Percentiles rank a stretch among this genome's conserved stretches.
phyloP scores from a whole-genome alignment of 2,113 vertebrate species.

The Leptocoma aspasia region DNA sequence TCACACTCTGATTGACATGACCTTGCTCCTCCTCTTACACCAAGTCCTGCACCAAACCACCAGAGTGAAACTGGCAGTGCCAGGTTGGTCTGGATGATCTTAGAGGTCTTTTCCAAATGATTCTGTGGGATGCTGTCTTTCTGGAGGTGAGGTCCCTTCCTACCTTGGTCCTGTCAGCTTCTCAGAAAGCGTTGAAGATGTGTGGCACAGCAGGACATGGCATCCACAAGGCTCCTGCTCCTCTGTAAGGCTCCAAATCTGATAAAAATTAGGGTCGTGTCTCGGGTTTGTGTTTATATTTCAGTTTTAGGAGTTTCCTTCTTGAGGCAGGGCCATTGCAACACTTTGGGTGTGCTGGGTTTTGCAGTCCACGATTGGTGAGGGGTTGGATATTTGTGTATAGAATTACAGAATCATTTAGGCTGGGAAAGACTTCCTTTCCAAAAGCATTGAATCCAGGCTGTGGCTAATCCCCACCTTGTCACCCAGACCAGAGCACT shows the following conservation, averaged over 20 bases:
- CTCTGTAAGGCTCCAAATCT: fast-evolving
- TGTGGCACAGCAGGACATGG: not conserved
- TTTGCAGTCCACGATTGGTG: fast-evolving
- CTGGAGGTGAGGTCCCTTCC: not conserved
- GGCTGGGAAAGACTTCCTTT: not conserved
- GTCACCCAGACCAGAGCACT: not conserved
- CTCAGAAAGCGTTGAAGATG: not conserved
- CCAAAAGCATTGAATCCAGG: not conserved
- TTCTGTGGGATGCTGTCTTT: not conserved
- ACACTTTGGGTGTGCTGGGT: not conserved
- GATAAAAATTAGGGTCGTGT: fast-evolving
- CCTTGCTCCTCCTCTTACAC: not conserved
- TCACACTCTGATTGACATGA: not conserved
- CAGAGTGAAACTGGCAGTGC: not conserved
- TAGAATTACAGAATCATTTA: not conserved
- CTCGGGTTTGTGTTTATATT: not conserved
- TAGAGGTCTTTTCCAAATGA: not conserved
- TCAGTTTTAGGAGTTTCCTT: not conserved
- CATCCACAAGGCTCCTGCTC: not conserved
- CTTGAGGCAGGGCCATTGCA: not conserved
- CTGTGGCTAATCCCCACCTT: not conserved
- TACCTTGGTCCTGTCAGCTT: not conserved
- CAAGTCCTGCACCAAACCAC: not conserved
- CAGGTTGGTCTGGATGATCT: fast-evolving
- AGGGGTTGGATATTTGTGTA: not conserved